Conservation (phyloP, 2,888 invertebrate genomes). For the Mesorhabditis belari region DNA sequence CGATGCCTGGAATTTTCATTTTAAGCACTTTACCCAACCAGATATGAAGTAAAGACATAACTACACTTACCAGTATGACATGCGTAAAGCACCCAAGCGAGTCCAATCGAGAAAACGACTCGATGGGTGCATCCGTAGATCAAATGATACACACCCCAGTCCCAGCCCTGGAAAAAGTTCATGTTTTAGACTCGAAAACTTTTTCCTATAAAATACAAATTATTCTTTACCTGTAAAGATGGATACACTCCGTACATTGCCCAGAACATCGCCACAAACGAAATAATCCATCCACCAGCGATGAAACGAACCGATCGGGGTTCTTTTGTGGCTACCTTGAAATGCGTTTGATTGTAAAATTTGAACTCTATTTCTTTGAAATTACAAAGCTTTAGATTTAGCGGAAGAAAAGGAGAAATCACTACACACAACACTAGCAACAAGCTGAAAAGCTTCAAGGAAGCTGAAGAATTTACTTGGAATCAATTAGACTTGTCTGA, state of each 20-base stretch:
- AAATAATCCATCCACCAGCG: slow-evolving; percentile 36
- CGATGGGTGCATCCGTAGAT: slow-evolving; percentile 51
- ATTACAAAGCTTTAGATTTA: slow-evolving; percentile 2
- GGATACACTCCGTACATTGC: slow-evolving; percentile 50
- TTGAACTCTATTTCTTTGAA: background rate
- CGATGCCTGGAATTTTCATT: slow-evolving; percentile 21
- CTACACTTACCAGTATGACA: slow-evolving; percentile 48
- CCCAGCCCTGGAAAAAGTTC: slow-evolving; percentile 35
- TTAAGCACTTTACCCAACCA: no score
- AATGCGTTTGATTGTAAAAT: background rate
- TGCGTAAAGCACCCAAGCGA: slow-evolving; percentile 52
- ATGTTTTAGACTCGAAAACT: background rate
- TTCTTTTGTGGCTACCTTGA: slow-evolving; percentile 4
- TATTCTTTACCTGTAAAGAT: slow-evolving; percentile 24
- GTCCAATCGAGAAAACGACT: slow-evolving; percentile 49
- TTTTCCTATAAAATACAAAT: background rate
- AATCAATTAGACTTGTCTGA: no score
- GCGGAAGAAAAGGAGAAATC: background rate
- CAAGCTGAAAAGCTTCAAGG: background rate
- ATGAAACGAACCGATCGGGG: slow-evolving; percentile 19
- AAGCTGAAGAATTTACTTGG: no score
- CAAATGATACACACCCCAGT: slow-evolving; percentile 49
- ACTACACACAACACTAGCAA: background rate
- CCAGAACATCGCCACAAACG: slow-evolving; percentile 32
- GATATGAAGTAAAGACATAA: no score